Evolutionary conservation across 2,888 invertebrate genomes (phyloP).

Genomic region (Nyleta sp.): DNA sequence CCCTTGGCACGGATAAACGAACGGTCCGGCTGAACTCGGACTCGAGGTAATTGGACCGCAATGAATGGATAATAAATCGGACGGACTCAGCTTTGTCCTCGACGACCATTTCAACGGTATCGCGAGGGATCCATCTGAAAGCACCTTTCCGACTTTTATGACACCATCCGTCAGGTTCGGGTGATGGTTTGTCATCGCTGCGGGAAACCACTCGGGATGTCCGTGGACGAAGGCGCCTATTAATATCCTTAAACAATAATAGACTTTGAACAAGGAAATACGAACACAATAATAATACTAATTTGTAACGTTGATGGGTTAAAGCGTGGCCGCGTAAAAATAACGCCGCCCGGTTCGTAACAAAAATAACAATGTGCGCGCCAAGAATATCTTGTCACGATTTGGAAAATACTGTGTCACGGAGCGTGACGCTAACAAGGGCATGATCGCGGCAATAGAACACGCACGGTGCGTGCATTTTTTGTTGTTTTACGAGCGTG

Average conservation of each 20-base stretch:
- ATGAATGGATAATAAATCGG: conserved; percentile 6
- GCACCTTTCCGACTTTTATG: conserved; percentile 70
- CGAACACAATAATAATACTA: conserved; percentile 19
- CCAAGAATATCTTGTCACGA: conserved; percentile 58
- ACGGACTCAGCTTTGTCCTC: background rate
- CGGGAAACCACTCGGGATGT: conserved; percentile 71
- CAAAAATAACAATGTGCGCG: conserved; percentile 36
- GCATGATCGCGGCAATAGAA: conserved; percentile 58
- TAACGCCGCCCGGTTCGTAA: conserved; percentile 15
- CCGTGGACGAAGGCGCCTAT: conserved; percentile 52
- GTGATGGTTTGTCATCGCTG: conserved; percentile 71
- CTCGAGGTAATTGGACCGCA: conserved; percentile 16
- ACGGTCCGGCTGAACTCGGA: conserved; percentile 5
- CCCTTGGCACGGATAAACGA: conserved; percentile 11
- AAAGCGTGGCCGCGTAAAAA: conserved; percentile 27
- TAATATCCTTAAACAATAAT: conserved; percentile 44
- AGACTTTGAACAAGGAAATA: conserved; percentile 21
- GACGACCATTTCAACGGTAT: conserved; percentile 4
- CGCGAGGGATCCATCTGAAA: conserved; percentile 12
- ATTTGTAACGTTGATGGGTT: conserved; percentile 34
- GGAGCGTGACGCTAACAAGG: conserved; percentile 62
- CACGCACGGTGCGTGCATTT: conserved; percentile 59
- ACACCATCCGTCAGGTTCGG: conserved; percentile 73
- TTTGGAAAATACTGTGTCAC: conserved; percentile 59
- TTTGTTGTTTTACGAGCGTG: conserved; percentile 63